Conservation (phyloP, 2,113 vertebrate species). For the cattle (Bos taurus) region ARS-UCD2.0 NC_037331.1:109294001-109294500, state of each 20-base stretch:
- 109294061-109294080: neutral
- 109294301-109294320: neutral
- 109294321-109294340: neutral
- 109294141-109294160: neutral
- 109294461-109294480: neutral
- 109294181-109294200: neutral
- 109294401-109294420: accelerated
- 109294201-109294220: neutral
- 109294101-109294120: neutral
- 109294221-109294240: neutral
- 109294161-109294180: neutral
- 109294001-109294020: neutral
- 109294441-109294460: neutral
- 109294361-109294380: neutral
- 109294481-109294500: neutral
- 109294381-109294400: neutral
- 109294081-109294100: slow-evolving; percentile 14
- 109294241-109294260: neutral
- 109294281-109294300: neutral
- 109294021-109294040: neutral
- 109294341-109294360: neutral
- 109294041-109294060: slow-evolving; percentile 48
- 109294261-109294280: neutral
- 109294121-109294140: neutral
- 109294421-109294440: neutral